phyloP scores from a whole-genome alignment of 2,888 invertebrate genomes.

The Teleogryllus oceanicus region DNA sequence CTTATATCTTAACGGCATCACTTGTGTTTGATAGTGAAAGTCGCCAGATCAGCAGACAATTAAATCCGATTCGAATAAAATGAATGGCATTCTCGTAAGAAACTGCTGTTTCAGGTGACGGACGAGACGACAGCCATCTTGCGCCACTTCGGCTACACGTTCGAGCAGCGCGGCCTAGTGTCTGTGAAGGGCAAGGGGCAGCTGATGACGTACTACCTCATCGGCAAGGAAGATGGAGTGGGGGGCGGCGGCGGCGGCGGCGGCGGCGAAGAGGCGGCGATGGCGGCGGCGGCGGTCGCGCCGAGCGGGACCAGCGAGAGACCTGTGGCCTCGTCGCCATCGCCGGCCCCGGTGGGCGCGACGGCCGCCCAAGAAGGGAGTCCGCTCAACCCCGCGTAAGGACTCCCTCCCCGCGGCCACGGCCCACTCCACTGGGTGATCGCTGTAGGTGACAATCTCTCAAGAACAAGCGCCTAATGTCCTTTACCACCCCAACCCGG shows the following conservation, averaged over 20 bases:
- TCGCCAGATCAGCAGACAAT: too few species aligned
- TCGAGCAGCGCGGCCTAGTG: constrained; percentile 90
- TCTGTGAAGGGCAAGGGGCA: constrained; percentile 97
- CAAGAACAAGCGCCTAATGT: background rate
- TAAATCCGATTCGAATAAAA: too few species aligned
- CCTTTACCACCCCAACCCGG: background rate
- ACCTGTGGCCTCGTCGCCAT: background rate
- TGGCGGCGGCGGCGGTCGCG: background rate
- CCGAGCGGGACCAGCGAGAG: background rate
- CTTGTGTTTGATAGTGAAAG: too few species aligned
- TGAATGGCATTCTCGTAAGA: too few species aligned
- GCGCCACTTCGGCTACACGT: constrained; percentile 83
- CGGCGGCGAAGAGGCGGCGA: background rate
- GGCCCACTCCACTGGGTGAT: background rate
- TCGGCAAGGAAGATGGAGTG: constrained; percentile 49
- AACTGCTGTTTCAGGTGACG: constrained; percentile 66
- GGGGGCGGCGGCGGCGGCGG: background rate
- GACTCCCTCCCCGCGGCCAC: background rate
- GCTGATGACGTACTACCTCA: constrained; percentile 88
- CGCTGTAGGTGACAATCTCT: background rate
- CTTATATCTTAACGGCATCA: too few species aligned
- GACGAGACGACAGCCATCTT: constrained; percentile 90
- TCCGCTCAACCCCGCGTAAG: too few species aligned
- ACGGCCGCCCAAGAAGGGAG: too few species aligned
- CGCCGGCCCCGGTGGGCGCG: too few species aligned